Evolutionary conservation across 2,888 invertebrate species (phyloP).

Genomic region (Drosophila mulleri): DNA sequence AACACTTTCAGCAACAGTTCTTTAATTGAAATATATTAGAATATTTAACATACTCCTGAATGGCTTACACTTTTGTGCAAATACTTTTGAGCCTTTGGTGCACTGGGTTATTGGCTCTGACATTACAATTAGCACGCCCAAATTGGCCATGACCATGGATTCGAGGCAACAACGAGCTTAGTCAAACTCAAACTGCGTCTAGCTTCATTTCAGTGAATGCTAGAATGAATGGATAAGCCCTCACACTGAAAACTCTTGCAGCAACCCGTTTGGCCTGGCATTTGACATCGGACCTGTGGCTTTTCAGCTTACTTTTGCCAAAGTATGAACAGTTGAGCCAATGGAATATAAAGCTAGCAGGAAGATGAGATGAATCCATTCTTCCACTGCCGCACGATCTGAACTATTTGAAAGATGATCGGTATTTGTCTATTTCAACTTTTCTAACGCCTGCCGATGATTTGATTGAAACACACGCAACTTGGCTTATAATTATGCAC

Average conservation of each 20-base stretch:
- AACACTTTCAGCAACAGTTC: constrained; percentile 11
- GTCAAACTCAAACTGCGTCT: not conserved
- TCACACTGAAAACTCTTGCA: not conserved
- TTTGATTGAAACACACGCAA: constrained; percentile 88
- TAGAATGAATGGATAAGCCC: not conserved
- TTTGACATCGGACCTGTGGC: not conserved
- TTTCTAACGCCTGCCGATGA: constrained; percentile 87
- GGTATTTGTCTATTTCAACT: too few species aligned
- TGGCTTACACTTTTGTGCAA: not conserved
- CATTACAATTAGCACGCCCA: constrained; percentile 18
- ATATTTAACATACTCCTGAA: not conserved
- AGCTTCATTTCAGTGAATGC: not conserved
- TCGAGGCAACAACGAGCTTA: not conserved
- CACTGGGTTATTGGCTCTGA: constrained; percentile 2
- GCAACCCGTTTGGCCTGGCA: not conserved
- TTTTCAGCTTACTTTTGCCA: not conserved
- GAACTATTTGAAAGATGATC: too few species aligned
- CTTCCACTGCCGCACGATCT: not conserved
- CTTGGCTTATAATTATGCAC: constrained; percentile 84
- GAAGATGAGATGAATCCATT: too few species aligned
- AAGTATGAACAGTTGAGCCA: not conserved
- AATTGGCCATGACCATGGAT: constrained; percentile 11
- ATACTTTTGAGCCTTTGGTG: not conserved
- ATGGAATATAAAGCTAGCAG: not conserved
- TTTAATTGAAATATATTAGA: constrained; percentile 5